Base-by-base conservation (phyloP, 2,888 invertebrate species). In the Meteorus cinctellus region DNA sequence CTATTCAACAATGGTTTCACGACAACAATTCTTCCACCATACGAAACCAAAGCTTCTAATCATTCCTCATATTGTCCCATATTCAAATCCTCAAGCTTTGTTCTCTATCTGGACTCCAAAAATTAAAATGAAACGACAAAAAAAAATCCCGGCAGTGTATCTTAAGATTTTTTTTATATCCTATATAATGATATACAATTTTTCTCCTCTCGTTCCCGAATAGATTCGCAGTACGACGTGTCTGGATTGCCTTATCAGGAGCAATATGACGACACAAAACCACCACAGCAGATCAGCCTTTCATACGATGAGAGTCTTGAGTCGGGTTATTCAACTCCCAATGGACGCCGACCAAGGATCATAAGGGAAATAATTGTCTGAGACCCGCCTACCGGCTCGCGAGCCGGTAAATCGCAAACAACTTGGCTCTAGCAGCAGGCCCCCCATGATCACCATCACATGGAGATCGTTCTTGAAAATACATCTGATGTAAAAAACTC, bases 361-460 rank as follows among this genome's bases (percentile, higher is more conserved):
- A 97, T 97, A 87, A 94, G 97, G 84, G 97, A 97, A 91, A 97
- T 97, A 90, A 97, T 97, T 90, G 97, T 97, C 87, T 96, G 93
- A 93, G 88, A 89, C 80, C 87, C 88, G 84, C 88, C 89, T 74
- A 89, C 87, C 88, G 89, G 89, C 88, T 87, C 88, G 81, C 85
- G 88, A 82, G 88, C 89, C 89, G 88, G 88, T 77, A 87, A 87
- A 82, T 85, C 89, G 81, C 85, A 88, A 74, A 89, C 88, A 60
- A 89, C 89, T 72, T 89, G 89, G 89, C 89, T 89, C 87, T 89
- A 89, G 89, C 89, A 89, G 87, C 85, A 88, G 85, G 89, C 88
- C 84, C 86, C 84, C 77, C 83, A 82, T 62, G 80, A 80, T 60
- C 84, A 82, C 55, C 85, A 85, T 69, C 85, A 84, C 72, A 89